Percentiles rank a stretch among this genome's conserved stretches.
phyloP scores from a whole-genome alignment of 2,888 invertebrate species.

The Erpobdella octoculata region DNA sequence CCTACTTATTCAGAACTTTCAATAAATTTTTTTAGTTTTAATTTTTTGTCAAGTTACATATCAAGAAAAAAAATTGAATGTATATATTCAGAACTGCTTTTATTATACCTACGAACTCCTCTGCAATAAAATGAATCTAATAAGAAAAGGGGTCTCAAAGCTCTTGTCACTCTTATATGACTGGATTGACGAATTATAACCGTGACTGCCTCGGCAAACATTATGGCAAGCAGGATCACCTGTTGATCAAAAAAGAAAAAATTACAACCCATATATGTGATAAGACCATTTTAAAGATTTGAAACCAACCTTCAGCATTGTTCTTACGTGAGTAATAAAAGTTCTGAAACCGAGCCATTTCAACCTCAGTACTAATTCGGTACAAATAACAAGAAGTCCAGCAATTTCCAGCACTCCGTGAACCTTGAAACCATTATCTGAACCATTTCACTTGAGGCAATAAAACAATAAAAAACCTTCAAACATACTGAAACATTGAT shows the following conservation, averaged over 20 bases:
- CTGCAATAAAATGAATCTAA: conserved; percentile 77
- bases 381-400: conserved; percentile 67
- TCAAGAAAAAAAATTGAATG: no score
- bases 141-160: conserved; percentile 76
- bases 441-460: no score
- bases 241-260: background rate
- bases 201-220: conserved; percentile 73
- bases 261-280: background rate
- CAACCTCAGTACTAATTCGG: conserved; percentile 70
- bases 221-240: conserved; percentile 52
- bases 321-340: conserved; percentile 74
- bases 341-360: conserved; percentile 78
- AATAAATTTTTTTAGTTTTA: no score
- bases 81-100: no score
- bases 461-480: no score
- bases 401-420: conserved; percentile 74
- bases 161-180: conserved; percentile 78
- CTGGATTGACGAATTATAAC: conserved; percentile 72
- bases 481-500: conserved; percentile 54
- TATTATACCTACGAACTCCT: conserved; percentile 61
- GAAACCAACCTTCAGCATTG: conserved; percentile 84
- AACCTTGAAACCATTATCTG: no score
- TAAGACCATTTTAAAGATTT: conserved; percentile 19
- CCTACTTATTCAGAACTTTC: no score
- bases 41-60: no score